These are phyloP conservation scores for Magallana ariakensis DNA, from an alignment of 1,140 invertebrate species.

Conservation along the genomic window DNA sequence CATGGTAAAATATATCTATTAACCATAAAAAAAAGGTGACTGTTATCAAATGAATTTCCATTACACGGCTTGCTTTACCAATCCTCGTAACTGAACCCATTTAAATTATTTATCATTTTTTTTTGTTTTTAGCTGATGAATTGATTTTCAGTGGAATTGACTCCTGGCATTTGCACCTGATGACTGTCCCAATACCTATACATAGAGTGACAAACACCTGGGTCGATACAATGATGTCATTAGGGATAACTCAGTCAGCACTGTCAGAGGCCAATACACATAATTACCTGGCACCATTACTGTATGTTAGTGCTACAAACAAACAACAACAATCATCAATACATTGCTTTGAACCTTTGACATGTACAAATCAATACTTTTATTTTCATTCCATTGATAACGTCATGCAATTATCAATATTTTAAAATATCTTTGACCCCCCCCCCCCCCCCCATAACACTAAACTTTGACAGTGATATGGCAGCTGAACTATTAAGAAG, in stretches of 20 bases:
- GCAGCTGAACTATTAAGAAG: too few relatives aligned
- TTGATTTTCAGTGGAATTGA: not conserved
- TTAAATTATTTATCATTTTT: conserved; percentile 1
- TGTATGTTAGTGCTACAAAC: not conserved
- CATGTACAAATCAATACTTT: too few relatives aligned
- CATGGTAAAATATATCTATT: too few relatives aligned
- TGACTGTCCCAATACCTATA: conserved; percentile 4
- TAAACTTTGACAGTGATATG: too few relatives aligned
- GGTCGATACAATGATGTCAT: conserved; percentile 3
- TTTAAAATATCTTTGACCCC: too few relatives aligned
- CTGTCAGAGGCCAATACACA: not conserved
- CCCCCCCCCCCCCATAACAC: too few relatives aligned
- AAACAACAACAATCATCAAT: conserved; percentile 13
- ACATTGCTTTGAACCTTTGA: not conserved
- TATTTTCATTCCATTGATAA: too few relatives aligned
- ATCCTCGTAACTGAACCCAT: not conserved
- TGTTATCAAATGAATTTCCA: not conserved
- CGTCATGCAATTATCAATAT: too few relatives aligned
- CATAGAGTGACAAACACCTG: conserved; percentile 27
- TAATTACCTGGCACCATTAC: not conserved
- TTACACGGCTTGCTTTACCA: not conserved
- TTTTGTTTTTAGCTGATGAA: conserved; percentile 7
- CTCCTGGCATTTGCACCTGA: conserved; percentile 6
- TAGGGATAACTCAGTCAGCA: not conserved
- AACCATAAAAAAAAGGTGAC: too few relatives aligned